Evolutionary conservation across 2,797 vertebrate genomes (phyloP).

Genomic region (Diplodus puntazzo): DNA sequence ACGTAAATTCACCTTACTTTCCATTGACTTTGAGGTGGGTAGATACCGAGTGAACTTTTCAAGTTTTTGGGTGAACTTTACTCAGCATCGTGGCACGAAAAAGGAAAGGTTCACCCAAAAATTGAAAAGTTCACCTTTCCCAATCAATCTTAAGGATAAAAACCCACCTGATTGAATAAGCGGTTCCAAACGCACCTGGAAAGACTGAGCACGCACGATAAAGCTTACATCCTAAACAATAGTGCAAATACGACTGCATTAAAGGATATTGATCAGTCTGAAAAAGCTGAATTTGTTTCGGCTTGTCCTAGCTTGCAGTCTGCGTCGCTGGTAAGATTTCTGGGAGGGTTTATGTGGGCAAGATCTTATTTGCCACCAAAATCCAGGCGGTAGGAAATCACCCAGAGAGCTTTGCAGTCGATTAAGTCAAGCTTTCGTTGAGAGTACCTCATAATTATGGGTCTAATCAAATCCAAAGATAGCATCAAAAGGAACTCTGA

Average conservation of each 20-base stretch:
- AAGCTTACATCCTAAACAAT: not conserved
- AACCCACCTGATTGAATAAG: not conserved
- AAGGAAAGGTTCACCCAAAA: too few species aligned
- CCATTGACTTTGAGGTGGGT: too few species aligned
- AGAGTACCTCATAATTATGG: slow-evolving; percentile 64
- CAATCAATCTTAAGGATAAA: not conserved
- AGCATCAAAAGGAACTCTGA: slow-evolving; percentile 43
- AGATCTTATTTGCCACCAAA: slow-evolving; percentile 12
- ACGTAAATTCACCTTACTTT: too few species aligned
- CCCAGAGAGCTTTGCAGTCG: slow-evolving; percentile 23
- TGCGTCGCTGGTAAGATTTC: not conserved
- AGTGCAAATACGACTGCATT: not conserved
- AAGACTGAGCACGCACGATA: not conserved
- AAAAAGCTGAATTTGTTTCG: not conserved
- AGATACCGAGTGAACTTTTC: not conserved
- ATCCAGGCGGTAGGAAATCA: slow-evolving; percentile 34
- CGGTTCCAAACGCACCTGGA: not conserved
- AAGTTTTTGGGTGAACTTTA: too few species aligned
- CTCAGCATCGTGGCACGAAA: not conserved
- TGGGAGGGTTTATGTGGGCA: not conserved
- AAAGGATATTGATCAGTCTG: slow-evolving; percentile 4
- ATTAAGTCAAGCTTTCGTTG: slow-evolving; percentile 40
- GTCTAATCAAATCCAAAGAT: slow-evolving; percentile 70
- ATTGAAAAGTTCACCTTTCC: not conserved
- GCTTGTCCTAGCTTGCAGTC: not conserved